Conservation (phyloP, 2,888 invertebrate genomes). For the Perdita meconis region DNA sequence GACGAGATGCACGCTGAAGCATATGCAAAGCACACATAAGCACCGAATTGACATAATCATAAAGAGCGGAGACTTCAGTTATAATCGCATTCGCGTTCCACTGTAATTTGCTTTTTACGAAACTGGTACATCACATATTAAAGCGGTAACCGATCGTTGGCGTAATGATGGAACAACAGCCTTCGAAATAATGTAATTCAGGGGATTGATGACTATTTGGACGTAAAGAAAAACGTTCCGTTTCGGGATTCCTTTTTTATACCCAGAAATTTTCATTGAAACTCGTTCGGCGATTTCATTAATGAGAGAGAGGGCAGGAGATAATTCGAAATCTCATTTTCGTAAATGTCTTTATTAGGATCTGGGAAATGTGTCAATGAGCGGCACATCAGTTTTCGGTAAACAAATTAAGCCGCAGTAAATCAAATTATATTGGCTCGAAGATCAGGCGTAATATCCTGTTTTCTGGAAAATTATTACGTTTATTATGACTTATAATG, state of each 20-base stretch:
- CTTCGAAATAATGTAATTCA: constrained; percentile 34
- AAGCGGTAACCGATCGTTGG: constrained; percentile 23
- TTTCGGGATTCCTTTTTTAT: neutral
- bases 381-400: too few relatives aligned
- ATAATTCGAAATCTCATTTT: neutral
- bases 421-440: too few relatives aligned
- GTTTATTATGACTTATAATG: too few relatives aligned
- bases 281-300: neutral
- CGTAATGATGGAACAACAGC: constrained; percentile 33
- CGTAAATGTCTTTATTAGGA: neutral
- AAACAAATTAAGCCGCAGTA: too few relatives aligned
- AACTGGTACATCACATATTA: constrained; percentile 24
- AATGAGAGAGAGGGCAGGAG: neutral
- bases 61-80: constrained; percentile 42
- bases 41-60: constrained; percentile 45
- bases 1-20: constrained; percentile 6
- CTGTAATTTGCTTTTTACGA: constrained; percentile 43
- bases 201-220: constrained; percentile 23
- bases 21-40: constrained; percentile 30
- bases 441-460: too few relatives aligned
- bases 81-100: constrained; percentile 42
- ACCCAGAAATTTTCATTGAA: neutral
- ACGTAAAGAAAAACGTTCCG: neutral
- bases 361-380: too few relatives aligned
- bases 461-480: too few relatives aligned